These are phyloP conservation scores for Diorhabda carinulata DNA, from an alignment of 1,140 invertebrate genomes.

Conservation along the genomic window DNA sequence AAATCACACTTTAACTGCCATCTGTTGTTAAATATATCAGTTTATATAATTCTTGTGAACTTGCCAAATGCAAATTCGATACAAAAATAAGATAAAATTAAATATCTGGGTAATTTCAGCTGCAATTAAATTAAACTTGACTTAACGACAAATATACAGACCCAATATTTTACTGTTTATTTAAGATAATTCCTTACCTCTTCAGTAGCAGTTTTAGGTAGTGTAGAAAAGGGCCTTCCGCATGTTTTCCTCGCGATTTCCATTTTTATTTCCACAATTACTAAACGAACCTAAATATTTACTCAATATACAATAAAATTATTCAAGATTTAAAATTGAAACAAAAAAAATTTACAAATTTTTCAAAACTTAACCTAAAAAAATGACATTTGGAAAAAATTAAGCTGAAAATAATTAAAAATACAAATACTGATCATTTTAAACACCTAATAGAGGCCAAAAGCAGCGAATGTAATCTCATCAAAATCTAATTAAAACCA, in stretches of 20 bases:
- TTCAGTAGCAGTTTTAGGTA: background rate
- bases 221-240: background rate
- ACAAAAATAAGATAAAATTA: background rate
- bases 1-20: background rate
- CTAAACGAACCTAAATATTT: background rate
- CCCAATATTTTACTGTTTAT: background rate
- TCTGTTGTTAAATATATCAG: background rate
- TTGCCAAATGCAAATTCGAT: background rate
- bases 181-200: background rate
- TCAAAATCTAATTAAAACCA: background rate
- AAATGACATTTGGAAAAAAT: slow-evolving; percentile 7
- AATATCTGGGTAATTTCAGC: background rate
- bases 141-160: background rate
- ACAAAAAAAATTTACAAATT: background rate
- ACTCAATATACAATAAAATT: background rate
- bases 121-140: background rate
- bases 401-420: background rate
- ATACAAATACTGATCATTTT: background rate
- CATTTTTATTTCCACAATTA: background rate
- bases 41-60: background rate
- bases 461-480: background rate
- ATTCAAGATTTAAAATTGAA: background rate
- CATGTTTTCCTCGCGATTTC: background rate
- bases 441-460: background rate
- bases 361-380: slow-evolving; percentile 16